These are phyloP conservation scores for Entomyzon cyanotis DNA, from an alignment of 2,113 vertebrate species.

Conservation along the genomic window DNA sequence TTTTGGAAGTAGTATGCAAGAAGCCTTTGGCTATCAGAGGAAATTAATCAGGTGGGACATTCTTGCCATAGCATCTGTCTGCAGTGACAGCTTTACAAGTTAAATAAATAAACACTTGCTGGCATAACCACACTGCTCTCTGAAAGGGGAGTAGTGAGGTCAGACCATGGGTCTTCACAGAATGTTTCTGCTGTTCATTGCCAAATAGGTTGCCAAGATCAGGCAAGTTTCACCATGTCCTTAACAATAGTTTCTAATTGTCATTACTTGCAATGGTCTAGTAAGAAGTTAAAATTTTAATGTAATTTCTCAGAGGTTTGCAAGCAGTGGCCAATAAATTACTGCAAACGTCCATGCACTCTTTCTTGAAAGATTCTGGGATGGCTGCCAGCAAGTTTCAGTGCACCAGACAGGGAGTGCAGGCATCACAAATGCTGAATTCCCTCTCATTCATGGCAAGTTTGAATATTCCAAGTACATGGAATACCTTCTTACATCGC, in stretches of 20 bases:
- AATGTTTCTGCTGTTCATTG: background rate
- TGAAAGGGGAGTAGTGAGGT: background rate
- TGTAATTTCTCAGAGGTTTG: background rate
- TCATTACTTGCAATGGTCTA: background rate
- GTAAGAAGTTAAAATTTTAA: conserved; percentile 6
- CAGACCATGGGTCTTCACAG: background rate
- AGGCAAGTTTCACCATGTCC: background rate
- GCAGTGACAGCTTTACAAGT: background rate
- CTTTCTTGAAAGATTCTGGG: conserved; percentile 29
- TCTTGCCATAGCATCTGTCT: background rate
- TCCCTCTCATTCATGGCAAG: background rate
- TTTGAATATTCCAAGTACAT: background rate
- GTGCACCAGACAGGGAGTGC: background rate
- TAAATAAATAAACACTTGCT: conserved; percentile 29
- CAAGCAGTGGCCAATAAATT: conserved; percentile 8
- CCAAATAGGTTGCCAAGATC: background rate
- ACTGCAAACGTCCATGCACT: background rate
- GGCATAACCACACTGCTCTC: background rate
- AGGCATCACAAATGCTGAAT: background rate
- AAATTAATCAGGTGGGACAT: background rate
- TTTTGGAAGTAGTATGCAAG: conserved; percentile 1
- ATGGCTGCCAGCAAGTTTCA: conserved; percentile 10
- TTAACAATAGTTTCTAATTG: background rate
- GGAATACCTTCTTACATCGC: background rate
- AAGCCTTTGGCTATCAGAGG: conserved; percentile 1